Evolutionary conservation across 2,888 invertebrate genomes (phyloP).

Genomic region (Diarsia brunnea): DNA sequence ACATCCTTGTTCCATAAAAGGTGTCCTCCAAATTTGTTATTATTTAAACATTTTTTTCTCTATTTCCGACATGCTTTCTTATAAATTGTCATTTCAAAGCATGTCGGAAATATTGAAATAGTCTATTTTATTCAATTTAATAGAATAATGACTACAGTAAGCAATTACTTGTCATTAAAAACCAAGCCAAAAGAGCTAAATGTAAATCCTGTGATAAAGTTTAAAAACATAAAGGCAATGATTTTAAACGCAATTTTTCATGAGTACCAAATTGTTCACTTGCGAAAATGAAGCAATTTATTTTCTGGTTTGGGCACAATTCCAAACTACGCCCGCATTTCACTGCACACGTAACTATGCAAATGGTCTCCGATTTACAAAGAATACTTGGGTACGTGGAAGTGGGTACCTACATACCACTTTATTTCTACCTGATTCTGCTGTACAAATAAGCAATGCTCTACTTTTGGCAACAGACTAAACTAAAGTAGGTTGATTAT

Average conservation of each 20-base stretch:
- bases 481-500: slow-evolving; percentile 27
- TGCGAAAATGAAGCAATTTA: slow-evolving; percentile 33
- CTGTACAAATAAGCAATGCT: slow-evolving; percentile 16
- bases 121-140: too few species aligned
- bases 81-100: too few species aligned
- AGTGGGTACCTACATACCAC: not conserved
- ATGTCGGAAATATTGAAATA: too few species aligned
- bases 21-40: too few species aligned
- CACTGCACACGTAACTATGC: slow-evolving; percentile 40
- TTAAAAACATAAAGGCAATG: slow-evolving; percentile 9
- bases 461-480: slow-evolving; percentile 24
- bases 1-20: too few species aligned
- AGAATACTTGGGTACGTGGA: slow-evolving; percentile 2
- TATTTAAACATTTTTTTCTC: too few species aligned
- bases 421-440: slow-evolving; percentile 30
- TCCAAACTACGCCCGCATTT: slow-evolving; percentile 45
- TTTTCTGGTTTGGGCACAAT: slow-evolving; percentile 40
- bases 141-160: not conserved
- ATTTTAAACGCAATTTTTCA: slow-evolving; percentile 15
- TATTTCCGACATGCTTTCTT: too few species aligned
- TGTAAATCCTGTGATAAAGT: slow-evolving; percentile 3
- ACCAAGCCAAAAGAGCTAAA: not conserved
- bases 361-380: slow-evolving; percentile 43
- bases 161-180: slow-evolving; percentile 1
- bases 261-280: slow-evolving; percentile 26